Percentiles rank a stretch among this genome's conserved stretches.
Evolutionary conservation across 2,797 vertebrate genomes (phyloP).

Genomic region (Urophycis tenuis): DNA sequence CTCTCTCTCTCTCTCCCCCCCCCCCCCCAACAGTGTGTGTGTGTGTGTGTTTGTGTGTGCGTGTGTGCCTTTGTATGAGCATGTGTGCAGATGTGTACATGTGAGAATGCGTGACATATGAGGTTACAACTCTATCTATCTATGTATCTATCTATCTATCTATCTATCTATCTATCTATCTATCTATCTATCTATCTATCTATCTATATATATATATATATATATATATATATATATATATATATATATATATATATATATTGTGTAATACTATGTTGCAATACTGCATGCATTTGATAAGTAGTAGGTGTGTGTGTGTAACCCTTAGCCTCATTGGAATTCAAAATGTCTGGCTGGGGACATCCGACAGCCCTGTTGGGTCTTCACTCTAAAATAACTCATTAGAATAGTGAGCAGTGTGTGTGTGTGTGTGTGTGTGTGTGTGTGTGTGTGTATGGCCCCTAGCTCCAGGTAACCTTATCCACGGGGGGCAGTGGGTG

Average conservation of each 20-base stretch:
- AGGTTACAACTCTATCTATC: background rate
- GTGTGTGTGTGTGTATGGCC: slow-evolving; percentile 35
- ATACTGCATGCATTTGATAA: background rate
- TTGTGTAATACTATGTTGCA: background rate
- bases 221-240: background rate
- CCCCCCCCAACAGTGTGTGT: too few relatives aligned
- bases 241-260: background rate
- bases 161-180: too few relatives aligned
- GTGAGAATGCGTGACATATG: background rate
- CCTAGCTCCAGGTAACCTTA: slow-evolving; percentile 53
- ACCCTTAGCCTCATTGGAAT: slow-evolving; percentile 58
- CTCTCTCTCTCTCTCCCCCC: too few relatives aligned
- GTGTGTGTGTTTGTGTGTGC: too few relatives aligned
- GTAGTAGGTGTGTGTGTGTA: slow-evolving; percentile 6
- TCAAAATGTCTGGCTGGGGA: slow-evolving; percentile 52
- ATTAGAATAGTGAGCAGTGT: slow-evolving; percentile 51
- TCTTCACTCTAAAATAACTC: slow-evolving; percentile 56
- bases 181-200: too few relatives aligned
- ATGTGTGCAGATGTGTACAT: background rate
- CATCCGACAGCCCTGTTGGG: slow-evolving; percentile 38
- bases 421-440: slow-evolving; percentile 15
- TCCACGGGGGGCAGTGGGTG: slow-evolving; percentile 23
- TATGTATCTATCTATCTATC: too few relatives aligned
- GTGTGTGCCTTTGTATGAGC: too few relatives aligned
- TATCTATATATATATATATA: background rate